Conservation (phyloP, 2,797 vertebrate genomes). For the Setipinna tenuifilis region DNA sequence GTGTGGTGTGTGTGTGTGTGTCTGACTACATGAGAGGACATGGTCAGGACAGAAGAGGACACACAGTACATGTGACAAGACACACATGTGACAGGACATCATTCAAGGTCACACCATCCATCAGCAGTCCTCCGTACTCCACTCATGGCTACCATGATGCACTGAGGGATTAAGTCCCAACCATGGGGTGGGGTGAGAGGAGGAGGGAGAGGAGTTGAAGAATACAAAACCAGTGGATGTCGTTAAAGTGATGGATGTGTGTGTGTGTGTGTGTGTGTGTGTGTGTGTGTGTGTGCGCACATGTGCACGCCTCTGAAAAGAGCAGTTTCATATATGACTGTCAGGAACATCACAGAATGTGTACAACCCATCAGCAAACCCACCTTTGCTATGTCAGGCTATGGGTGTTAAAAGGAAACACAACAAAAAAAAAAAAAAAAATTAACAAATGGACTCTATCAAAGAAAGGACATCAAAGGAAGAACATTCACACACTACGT, state of each 20-base stretch:
- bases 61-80: no score
- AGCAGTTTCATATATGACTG: not conserved
- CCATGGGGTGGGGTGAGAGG: slow-evolving; percentile 29
- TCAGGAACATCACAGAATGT: not conserved
- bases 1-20: no score
- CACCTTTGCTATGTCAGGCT: slow-evolving; percentile 11
- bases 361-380: not conserved
- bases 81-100: no score
- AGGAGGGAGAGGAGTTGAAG: not conserved
- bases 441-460: not conserved
- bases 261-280: slow-evolving; percentile 23
- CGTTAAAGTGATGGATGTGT: slow-evolving; percentile 15
- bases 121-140: not conserved
- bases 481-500: not conserved
- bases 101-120: not conserved
- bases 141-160: not conserved
- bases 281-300: slow-evolving; percentile 20
- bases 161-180: slow-evolving; percentile 32
- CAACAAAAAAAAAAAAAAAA: not conserved
- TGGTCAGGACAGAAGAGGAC: not conserved
- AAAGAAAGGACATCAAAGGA: not conserved
- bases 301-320: not conserved
- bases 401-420: not conserved
- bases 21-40: no score
- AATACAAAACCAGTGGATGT: slow-evolving; percentile 30